Evolutionary conservation across 2,888 invertebrate species (phyloP).

Genomic region (Steromphala cineraria): DNA sequence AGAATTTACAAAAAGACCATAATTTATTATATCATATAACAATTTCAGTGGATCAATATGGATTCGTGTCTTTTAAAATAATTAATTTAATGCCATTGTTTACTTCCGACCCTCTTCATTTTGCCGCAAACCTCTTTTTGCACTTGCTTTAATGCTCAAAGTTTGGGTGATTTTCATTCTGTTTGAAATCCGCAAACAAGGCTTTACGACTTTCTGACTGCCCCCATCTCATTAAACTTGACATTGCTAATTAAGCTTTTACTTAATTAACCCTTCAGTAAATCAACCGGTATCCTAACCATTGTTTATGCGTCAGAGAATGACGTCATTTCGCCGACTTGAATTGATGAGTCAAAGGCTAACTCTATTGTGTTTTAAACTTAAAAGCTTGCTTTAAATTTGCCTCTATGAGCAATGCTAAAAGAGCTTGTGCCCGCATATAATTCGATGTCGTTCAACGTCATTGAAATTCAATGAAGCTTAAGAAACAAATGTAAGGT

Average conservation of each 20-base stretch:
- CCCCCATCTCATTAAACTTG: constrained; percentile 10
- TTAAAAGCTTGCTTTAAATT: not conserved
- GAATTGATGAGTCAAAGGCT: not conserved
- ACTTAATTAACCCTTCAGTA: not conserved
- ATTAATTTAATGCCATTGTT: no score
- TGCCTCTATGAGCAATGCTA: not conserved
- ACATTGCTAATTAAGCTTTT: constrained; percentile 3
- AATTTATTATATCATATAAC: no score
- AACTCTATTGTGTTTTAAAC: not conserved
- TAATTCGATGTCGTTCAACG: not conserved
- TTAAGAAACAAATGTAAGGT: not conserved
- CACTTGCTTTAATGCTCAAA: no score
- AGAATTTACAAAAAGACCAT: no score
- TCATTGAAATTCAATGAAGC: not conserved
- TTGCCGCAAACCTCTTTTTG: no score
- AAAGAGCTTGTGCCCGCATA: no score
- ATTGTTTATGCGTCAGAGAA: not conserved
- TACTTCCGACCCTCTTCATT: no score
- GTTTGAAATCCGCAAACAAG: not conserved
- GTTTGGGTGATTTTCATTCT: not conserved
- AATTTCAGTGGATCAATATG: no score
- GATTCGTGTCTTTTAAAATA: no score
- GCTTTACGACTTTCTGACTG: not conserved
- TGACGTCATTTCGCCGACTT: not conserved
- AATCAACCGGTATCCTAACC: constrained; percentile 5